phyloP scores from a whole-genome alignment of 1,140 invertebrate genomes.

The Propsilocerus akamusi region DNA sequence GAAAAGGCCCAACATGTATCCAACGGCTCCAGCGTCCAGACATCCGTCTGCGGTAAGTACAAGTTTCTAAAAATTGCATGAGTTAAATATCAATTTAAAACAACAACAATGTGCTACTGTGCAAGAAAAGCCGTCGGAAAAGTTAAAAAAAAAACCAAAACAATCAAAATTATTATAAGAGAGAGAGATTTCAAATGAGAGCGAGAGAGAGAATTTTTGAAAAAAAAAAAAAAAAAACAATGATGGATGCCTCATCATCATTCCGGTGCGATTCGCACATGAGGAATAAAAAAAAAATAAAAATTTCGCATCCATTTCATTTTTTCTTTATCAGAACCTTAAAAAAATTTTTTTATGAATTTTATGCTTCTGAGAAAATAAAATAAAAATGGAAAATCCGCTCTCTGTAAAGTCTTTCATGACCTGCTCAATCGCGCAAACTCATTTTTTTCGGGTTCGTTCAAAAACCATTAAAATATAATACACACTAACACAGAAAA shows the following conservation, averaged over 20 bases:
- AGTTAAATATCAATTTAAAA: neutral
- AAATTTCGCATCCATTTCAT: neutral
- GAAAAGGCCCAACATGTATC: neutral
- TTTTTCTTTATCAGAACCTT: neutral
- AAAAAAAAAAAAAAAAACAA: neutral
- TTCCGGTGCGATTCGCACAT: neutral
- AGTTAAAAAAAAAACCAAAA: neutral
- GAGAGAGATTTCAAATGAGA: neutral
- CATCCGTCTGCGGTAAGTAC: neutral
- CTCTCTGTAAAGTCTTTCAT: neutral
- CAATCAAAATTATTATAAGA: neutral
- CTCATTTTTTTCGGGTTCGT: neutral
- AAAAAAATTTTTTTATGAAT: neutral
- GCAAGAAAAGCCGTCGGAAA: slow-evolving; percentile 2
- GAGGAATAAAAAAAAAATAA: no score
- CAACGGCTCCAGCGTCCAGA: neutral
- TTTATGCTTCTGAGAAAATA: neutral
- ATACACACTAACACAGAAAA: neutral
- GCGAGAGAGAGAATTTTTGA: neutral
- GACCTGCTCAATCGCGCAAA: neutral
- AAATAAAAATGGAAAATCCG: neutral
- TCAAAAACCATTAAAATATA: neutral
- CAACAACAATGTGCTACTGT: neutral
- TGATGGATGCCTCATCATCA: neutral
- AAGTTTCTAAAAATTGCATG: neutral